A percentile compares a stretch with the other conserved stretches of the same genome.
phyloP scores from a whole-genome alignment of 1,140 invertebrate genomes.

The Pogonognathellus flavescens region DNA sequence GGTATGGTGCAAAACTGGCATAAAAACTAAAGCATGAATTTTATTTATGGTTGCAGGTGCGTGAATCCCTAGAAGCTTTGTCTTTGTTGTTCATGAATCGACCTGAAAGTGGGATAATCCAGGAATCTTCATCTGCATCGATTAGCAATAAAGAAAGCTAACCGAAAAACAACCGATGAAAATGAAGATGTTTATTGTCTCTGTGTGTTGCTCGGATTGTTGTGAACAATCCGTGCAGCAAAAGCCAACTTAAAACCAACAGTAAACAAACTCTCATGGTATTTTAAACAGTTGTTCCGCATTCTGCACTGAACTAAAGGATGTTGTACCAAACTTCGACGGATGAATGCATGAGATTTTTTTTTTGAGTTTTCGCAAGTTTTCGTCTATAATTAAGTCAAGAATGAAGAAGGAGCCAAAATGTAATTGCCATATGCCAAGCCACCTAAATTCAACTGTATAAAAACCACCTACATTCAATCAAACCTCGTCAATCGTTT shows the following conservation, averaged over 20 bases:
- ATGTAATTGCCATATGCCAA: too few species aligned
- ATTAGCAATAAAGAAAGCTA: constrained; percentile 33
- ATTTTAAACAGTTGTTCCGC: neutral
- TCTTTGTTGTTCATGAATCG: constrained; percentile 72
- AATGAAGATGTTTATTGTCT: neutral
- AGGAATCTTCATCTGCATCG: constrained; percentile 11
- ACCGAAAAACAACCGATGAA: neutral
- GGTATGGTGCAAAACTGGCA: too few species aligned
- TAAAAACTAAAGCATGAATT: neutral
- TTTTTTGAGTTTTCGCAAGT: constrained; percentile 22
- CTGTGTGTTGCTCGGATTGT: neutral
- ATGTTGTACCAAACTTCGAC: neutral
- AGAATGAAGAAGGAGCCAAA: too few species aligned
- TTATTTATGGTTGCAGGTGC: constrained; percentile 70
- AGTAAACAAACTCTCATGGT: neutral
- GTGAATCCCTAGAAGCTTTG: constrained; percentile 76
- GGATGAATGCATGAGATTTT: neutral
- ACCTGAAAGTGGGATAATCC: constrained; percentile 47
- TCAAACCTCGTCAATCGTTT: too few species aligned
- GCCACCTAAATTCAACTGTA: too few species aligned
- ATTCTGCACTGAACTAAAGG: neutral
- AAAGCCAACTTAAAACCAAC: neutral
- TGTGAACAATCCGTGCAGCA: neutral
- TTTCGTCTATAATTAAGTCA: too few species aligned
- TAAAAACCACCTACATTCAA: too few species aligned